Conservation (phyloP, 2,113 vertebrate species). For the Thomomys bottae region DNA sequence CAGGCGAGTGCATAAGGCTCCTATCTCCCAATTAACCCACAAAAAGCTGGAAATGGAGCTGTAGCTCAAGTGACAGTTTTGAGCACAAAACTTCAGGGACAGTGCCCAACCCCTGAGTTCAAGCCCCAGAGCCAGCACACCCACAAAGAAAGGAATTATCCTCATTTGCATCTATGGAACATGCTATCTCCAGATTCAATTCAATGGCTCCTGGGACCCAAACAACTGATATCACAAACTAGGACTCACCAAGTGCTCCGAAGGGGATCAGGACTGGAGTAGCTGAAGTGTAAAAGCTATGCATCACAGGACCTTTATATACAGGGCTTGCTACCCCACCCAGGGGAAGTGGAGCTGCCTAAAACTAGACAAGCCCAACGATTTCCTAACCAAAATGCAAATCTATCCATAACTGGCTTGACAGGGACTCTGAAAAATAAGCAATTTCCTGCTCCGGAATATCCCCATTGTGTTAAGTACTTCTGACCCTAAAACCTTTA, state of each 20-base stretch:
- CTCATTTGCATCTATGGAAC: no score
- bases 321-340: background rate
- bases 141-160: no score
- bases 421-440: background rate
- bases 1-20: no score
- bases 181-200: background rate
- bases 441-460: background rate
- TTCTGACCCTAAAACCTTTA: background rate
- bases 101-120: no score
- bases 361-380: background rate
- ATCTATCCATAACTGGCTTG: background rate
- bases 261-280: background rate
- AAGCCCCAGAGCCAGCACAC: no score
- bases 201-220: background rate
- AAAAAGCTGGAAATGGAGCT: no score
- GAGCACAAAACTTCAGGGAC: no score
- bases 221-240: background rate
- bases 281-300: fast-evolving
- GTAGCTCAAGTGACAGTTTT: no score
- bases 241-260: slow-evolving; percentile 49
- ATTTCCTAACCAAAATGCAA: slow-evolving; percentile 57
- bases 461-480: background rate
- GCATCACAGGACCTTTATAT: slow-evolving; percentile 25
- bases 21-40: no score
- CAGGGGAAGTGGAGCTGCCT: background rate